These are phyloP conservation scores for Nannospalax galili DNA, from an alignment of 2,113 vertebrate species.

Conservation along the genomic window DNA sequence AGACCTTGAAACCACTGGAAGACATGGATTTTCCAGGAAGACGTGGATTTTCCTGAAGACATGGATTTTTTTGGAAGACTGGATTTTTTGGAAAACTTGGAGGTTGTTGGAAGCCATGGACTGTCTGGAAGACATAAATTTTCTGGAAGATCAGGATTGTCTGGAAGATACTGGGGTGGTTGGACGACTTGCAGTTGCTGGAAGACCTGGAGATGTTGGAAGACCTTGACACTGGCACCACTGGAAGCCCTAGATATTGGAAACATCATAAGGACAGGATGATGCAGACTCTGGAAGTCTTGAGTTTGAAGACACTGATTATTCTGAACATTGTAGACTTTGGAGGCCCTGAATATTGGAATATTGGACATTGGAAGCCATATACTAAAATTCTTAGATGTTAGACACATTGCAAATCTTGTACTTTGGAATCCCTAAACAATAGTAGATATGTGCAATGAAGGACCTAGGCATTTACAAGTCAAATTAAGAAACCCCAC, in stretches of 20 bases:
- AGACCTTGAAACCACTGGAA: slow-evolving; percentile 8
- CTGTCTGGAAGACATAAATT: slow-evolving; percentile 38
- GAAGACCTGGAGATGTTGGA: slow-evolving; percentile 70
- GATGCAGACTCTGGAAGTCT: slow-evolving; percentile 72
- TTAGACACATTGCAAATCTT: slow-evolving; percentile 1
- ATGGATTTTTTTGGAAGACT: neutral
- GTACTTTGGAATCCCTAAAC: slow-evolving; percentile 5
- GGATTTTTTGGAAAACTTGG: slow-evolving; percentile 53
- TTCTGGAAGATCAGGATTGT: slow-evolving; percentile 41
- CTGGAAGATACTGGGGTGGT: slow-evolving; percentile 23
- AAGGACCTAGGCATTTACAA: slow-evolving; percentile 35
- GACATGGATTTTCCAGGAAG: slow-evolving; percentile 26
- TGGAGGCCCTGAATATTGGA: slow-evolving; percentile 21
- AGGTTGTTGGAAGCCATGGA: slow-evolving; percentile 35
- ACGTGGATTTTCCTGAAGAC: slow-evolving; percentile 49
- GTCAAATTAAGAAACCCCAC: neutral
- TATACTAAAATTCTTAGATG: neutral
- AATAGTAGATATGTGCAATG: neutral
- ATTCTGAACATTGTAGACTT: slow-evolving; percentile 39
- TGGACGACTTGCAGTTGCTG: slow-evolving; percentile 61
- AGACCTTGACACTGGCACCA: slow-evolving; percentile 71
- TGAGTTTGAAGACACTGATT: slow-evolving; percentile 59
- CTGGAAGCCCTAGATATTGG: slow-evolving; percentile 78
- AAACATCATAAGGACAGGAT: slow-evolving; percentile 77
- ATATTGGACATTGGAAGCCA: slow-evolving; percentile 35